These are phyloP conservation scores for Petrocephalus zakoni DNA, from an alignment of 2,113 vertebrate species.

Conservation along the genomic window DNA sequence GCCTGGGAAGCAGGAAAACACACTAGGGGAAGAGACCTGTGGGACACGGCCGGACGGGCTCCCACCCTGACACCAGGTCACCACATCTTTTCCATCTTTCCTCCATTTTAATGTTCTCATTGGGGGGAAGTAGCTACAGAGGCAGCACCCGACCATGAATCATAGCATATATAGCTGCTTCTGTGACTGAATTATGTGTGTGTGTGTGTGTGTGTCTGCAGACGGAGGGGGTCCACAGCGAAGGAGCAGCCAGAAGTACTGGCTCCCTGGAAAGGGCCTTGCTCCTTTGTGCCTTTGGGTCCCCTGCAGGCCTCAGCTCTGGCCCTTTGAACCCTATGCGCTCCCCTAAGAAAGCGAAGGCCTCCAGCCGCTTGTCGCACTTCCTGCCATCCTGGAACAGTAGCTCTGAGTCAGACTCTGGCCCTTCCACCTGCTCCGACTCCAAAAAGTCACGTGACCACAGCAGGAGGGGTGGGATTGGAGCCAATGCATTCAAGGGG, in stretches of 20 bases:
- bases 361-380: slow-evolving; percentile 62
- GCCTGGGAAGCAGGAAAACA: no score
- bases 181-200: neutral
- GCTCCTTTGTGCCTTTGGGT: slow-evolving; percentile 55
- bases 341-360: slow-evolving; percentile 52
- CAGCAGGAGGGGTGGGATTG: slow-evolving; percentile 40
- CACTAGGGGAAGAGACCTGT: no score
- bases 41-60: no score
- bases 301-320: slow-evolving; percentile 39
- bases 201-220: slow-evolving; percentile 32
- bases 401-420: slow-evolving; percentile 62
- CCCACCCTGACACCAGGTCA: neutral
- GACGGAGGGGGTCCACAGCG: slow-evolving; percentile 68
- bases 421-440: slow-evolving; percentile 48
- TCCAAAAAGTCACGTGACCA: slow-evolving; percentile 61
- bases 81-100: neutral
- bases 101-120: neutral
- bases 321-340: slow-evolving; percentile 51
- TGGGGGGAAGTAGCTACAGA: neutral
- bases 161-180: neutral
- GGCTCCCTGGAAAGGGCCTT: slow-evolving; percentile 58
- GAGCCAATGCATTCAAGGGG: neutral
- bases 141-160: neutral
- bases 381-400: slow-evolving; percentile 59
- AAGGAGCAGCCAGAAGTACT: slow-evolving; percentile 55